Evolutionary conservation across 2,888 invertebrate species (phyloP).

Genomic region (Thalpophila matura): DNA sequence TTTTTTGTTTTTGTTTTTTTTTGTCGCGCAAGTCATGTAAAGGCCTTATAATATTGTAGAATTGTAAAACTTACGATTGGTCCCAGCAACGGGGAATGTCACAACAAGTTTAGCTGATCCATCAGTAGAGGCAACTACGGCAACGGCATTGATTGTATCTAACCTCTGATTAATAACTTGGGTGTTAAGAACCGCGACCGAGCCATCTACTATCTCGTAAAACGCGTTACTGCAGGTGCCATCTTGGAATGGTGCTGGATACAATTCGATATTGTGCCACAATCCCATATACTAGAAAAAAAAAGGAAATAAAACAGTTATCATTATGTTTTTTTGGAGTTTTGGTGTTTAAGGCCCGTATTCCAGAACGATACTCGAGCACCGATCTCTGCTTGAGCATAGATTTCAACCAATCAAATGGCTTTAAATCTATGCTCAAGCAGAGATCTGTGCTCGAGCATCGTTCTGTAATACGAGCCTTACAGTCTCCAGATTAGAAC

Average conservation of each 20-base stretch:
- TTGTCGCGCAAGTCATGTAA: too few relatives aligned
- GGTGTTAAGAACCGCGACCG: constrained; percentile 75
- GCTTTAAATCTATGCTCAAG: too few relatives aligned
- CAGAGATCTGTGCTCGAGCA: too few relatives aligned
- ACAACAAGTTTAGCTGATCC: constrained; percentile 90
- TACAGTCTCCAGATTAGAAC: too few relatives aligned
- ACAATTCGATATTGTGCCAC: constrained; percentile 81
- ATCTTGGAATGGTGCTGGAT: constrained; percentile 74
- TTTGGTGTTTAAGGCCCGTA: too few relatives aligned
- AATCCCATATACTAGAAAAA: constrained; percentile 75
- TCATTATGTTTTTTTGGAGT: neutral
- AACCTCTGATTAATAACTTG: constrained; percentile 84
- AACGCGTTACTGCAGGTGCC: constrained; percentile 79
- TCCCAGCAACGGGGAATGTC: constrained; percentile 88
- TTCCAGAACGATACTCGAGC: too few relatives aligned
- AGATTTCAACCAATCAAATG: too few relatives aligned
- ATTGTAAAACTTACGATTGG: constrained; percentile 79
- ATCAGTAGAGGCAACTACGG: constrained; percentile 74
- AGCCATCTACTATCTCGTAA: constrained; percentile 71
- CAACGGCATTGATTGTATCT: constrained; percentile 88
- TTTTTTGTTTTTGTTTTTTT: too few relatives aligned
- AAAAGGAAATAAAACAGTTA: constrained; percentile 1
- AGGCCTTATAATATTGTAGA: neutral
- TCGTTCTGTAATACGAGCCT: too few relatives aligned
- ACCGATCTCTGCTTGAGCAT: too few relatives aligned